A percentile compares a stretch with the other conserved stretches of the same genome.
Conservation (phyloP, 2,113 vertebrate species). For the Phodopus roborovskii region DNA sequence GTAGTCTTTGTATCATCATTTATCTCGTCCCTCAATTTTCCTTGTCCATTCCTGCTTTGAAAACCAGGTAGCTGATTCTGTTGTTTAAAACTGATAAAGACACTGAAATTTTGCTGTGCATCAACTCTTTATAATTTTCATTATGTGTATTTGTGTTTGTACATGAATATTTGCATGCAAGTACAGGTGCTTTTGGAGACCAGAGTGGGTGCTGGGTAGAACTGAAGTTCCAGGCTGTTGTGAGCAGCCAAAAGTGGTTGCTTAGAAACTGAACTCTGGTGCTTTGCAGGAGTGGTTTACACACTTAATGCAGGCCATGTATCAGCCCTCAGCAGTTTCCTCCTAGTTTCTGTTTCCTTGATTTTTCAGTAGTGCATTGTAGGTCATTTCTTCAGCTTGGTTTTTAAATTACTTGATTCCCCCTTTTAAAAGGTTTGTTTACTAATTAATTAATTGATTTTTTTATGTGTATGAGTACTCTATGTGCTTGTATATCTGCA, state of each 20-base stretch:
- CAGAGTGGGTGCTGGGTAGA: background rate
- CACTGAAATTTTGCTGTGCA: background rate
- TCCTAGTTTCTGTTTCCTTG: background rate
- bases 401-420: conserved; percentile 6
- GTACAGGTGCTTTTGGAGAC: background rate
- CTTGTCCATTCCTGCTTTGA: background rate
- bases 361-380: background rate
- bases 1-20: background rate
- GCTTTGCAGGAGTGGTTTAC: background rate
- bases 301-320: background rate
- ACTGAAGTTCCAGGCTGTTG: background rate
- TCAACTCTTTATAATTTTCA: background rate
- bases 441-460: too few species aligned
- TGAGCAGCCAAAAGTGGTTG: too few species aligned
- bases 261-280: background rate
- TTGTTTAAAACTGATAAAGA: background rate
- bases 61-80: background rate
- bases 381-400: background rate
- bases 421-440: background rate
- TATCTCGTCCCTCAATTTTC: background rate
- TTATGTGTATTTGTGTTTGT: background rate
- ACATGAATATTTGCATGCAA: background rate
- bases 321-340: background rate
- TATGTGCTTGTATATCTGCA: background rate
- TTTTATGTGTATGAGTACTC: background rate